Evolutionary conservation across 2,888 invertebrate species (phyloP), one percentile per base, ranked within the genome.

Genomic region (Heliconius hortense): DNA sequence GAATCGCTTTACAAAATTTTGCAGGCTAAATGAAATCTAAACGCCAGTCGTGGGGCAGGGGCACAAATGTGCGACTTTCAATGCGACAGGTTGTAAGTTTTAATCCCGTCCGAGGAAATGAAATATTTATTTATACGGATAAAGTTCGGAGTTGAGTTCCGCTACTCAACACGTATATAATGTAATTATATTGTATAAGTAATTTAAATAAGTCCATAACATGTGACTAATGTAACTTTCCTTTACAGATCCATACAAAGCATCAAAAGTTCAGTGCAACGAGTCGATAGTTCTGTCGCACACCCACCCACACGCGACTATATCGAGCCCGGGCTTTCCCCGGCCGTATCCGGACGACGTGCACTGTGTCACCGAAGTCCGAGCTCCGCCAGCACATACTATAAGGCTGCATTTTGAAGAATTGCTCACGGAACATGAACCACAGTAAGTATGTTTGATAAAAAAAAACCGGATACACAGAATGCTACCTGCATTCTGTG

Each of bases 271-370:
- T 66, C 88, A 90, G 80, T 97, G 97, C 92, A 97, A 97, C 90
- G 95, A 95, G 84, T 95, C 96, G 0, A 94, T 97, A 11, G 85
- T 93, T 26, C 89, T 97, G 81, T 95, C 95, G 8, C 95, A 95
- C 82, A 95, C 95, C 78, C 95, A 96, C 85, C 95, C 96, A 0
- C 94, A 96, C 81, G 95, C 95, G 0, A 94, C 95, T 0, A 92
- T 97, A n/a, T 95, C 96, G 71, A 97, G 97, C 85, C 98, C 98
- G 3, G 96, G 96, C 60, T 98, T 97, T 88, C 98, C 98, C 0
- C 94, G 95, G 24, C 95, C 95, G 26, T 98, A 98, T 90, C 96
- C 96, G 0, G 96, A 97, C 84, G 96, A 96, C 86, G 95, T 96
- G 63, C 95, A 96, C 81, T 98, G 98, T 88, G 94, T 95, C 81